These are phyloP conservation scores for Philopedon plagiatum DNA, from an alignment of 2,888 invertebrate species.

Conservation along the genomic window DNA sequence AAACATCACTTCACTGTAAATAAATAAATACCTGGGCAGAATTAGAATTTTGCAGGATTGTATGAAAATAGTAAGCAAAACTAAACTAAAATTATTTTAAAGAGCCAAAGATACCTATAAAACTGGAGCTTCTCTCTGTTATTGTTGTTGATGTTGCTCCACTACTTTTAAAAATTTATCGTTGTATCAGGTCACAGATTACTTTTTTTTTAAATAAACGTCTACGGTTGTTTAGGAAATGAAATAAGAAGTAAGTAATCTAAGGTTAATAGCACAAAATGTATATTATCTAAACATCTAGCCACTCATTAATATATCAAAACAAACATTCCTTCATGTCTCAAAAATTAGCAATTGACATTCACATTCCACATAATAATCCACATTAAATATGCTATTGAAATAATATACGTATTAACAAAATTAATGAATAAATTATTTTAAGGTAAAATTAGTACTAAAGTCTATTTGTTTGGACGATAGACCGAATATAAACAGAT, in stretches of 20 bases:
- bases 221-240: background rate
- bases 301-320: background rate
- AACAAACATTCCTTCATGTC: background rate
- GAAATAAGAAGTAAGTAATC: background rate
- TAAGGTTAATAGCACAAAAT: background rate
- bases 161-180: background rate
- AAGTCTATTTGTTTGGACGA: too few species aligned
- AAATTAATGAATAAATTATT: background rate
- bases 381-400: background rate
- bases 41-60: background rate
- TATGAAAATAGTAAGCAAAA: too few species aligned
- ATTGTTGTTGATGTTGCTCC: too few species aligned
- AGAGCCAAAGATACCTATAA: too few species aligned
- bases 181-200: constrained; percentile 43
- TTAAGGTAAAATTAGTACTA: background rate
- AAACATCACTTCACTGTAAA: background rate
- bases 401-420: background rate
- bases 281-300: background rate
- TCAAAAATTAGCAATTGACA: background rate
- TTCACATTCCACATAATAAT: background rate
- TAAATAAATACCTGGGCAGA: background rate
- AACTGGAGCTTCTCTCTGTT: too few species aligned
- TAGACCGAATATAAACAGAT: too few species aligned
- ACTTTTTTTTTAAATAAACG: constrained; percentile 9
- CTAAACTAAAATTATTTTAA: too few species aligned